Evolutionary conservation across 2,113 vertebrate genomes (phyloP).

Genomic region (Microtus oregoni): DNA sequence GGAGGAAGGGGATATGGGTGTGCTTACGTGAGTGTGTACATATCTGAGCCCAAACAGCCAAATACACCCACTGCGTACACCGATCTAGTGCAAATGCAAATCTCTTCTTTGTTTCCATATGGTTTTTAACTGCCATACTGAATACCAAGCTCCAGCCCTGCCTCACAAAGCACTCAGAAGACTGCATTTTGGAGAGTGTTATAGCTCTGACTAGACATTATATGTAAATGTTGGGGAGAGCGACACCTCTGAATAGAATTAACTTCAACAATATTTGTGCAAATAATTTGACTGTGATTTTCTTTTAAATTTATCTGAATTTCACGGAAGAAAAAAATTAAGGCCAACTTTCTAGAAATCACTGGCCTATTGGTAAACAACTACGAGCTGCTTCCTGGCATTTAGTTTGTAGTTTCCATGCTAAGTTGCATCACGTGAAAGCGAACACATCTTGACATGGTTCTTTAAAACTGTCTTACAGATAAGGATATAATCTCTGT

Average conservation of each 20-base stretch:
- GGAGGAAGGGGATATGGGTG: not conserved
- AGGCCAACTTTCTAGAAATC: not conserved
- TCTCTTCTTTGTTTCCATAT: slow-evolving; percentile 34
- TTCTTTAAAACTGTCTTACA: not conserved
- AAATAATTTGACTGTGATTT: slow-evolving; percentile 34
- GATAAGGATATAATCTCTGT: not conserved
- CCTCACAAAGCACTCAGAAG: not conserved
- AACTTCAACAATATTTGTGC: not conserved
- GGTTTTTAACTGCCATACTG: not conserved
- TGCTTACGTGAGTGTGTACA: not conserved
- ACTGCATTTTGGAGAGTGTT: not conserved
- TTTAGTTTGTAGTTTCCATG: slow-evolving; percentile 44
- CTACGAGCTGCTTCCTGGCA: not conserved
- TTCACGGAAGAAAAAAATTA: slow-evolving; percentile 42
- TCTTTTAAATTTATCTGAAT: not conserved
- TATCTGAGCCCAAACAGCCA: not conserved
- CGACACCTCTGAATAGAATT: not conserved
- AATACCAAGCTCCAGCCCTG: slow-evolving; percentile 5
- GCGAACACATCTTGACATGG: not conserved
- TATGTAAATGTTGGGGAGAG: not conserved
- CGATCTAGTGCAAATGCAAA: not conserved
- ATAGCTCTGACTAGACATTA: not conserved
- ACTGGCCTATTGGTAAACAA: not conserved
- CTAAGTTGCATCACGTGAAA: not conserved
- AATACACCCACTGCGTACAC: not conserved